Evolutionary conservation across 2,113 vertebrate genomes (phyloP).

Genomic region (Haemorhous mexicanus): DNA sequence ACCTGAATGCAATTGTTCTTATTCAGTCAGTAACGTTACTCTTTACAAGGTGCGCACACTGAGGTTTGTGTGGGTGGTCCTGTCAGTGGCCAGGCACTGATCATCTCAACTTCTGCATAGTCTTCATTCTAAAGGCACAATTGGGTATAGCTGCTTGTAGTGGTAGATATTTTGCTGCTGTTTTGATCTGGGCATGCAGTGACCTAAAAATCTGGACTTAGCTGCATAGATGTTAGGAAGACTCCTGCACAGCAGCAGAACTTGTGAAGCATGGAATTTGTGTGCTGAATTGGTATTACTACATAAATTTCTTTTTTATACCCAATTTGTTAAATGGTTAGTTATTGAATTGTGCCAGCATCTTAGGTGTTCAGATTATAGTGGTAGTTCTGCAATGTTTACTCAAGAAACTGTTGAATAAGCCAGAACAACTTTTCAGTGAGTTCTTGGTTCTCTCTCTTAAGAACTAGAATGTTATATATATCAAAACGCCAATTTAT

Average conservation of each 20-base stretch:
- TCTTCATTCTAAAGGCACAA: conserved; percentile 72
- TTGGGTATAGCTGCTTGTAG: conserved; percentile 63
- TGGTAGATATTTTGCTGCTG: conserved; percentile 62
- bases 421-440: not conserved
- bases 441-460: not conserved
- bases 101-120: not conserved
- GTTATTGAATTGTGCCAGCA: conserved; percentile 30
- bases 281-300: conserved; percentile 53
- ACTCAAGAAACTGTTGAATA: conserved; percentile 11
- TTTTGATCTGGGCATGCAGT: conserved; percentile 56
- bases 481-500: not conserved
- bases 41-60: not conserved
- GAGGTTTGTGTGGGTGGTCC: not conserved
- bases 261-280: conserved; percentile 59
- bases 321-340: conserved; percentile 45
- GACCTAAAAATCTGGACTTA: conserved; percentile 4
- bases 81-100: not conserved
- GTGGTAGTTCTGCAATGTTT: conserved; percentile 18
- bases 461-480: not conserved
- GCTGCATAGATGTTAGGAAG: conserved; percentile 24
- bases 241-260: conserved; percentile 57
- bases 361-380: conserved; percentile 1
- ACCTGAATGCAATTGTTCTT: not conserved
- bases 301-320: conserved; percentile 50
- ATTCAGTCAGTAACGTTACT: not conserved